phyloP scores from a whole-genome alignment of 2,113 vertebrate genomes.

The Grallaria varia region DNA sequence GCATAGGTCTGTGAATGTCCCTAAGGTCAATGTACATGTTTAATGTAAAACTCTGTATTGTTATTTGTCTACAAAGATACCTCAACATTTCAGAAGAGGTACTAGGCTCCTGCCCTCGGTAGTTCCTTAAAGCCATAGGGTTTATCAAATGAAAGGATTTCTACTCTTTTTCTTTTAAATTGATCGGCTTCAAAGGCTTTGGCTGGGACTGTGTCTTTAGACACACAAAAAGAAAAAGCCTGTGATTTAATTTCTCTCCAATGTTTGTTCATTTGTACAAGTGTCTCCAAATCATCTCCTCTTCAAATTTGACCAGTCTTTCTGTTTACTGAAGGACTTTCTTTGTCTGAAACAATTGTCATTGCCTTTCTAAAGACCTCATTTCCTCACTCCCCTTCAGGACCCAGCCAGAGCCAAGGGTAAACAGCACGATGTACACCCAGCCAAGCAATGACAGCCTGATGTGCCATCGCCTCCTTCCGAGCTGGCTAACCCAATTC shows the following conservation, averaged over 20 bases:
- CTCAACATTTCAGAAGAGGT: background rate
- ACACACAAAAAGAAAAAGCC: background rate
- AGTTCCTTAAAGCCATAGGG: background rate
- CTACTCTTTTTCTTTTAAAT: background rate
- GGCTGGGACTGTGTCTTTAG: background rate
- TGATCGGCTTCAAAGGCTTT: background rate
- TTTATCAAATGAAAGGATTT: slow-evolving; percentile 3
- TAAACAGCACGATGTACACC: background rate
- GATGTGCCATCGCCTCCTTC: background rate
- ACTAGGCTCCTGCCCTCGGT: background rate
- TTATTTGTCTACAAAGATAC: background rate
- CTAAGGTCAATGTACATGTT: background rate
- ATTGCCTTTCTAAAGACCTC: slow-evolving; percentile 25
- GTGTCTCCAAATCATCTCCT: slow-evolving; percentile 47
- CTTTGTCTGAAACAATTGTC: slow-evolving; percentile 27
- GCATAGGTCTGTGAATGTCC: background rate
- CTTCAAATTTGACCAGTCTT: slow-evolving; percentile 58
- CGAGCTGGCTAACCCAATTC: background rate
- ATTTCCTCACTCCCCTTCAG: background rate
- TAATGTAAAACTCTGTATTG: background rate
- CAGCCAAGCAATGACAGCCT: background rate
- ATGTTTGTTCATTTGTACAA: slow-evolving; percentile 52
- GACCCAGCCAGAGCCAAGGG: background rate
- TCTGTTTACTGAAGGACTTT: slow-evolving; percentile 33
- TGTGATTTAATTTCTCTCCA: background rate